phyloP scores from a whole-genome alignment of 2,888 invertebrate genomes.

The Zonitis immaculata region DNA sequence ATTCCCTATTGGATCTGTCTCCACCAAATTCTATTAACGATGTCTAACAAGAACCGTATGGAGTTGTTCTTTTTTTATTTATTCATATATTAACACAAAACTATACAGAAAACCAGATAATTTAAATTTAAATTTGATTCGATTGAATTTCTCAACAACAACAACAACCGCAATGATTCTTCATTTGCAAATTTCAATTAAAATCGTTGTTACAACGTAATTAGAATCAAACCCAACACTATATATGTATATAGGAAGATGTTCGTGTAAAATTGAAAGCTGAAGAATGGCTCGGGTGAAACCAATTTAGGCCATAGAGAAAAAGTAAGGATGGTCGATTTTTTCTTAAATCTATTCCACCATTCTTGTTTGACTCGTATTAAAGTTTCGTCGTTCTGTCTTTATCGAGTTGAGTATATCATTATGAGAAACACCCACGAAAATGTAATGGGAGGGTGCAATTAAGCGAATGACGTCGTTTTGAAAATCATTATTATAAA shows the following conservation, averaged over 20 bases:
- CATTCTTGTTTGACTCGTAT: constrained; percentile 9
- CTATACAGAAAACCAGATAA: too few relatives aligned
- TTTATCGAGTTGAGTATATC: neutral
- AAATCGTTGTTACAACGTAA: constrained; percentile 13
- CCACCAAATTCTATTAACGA: neutral
- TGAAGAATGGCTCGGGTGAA: neutral
- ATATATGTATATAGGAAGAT: too few relatives aligned
- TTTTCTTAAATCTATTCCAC: neutral
- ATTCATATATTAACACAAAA: too few relatives aligned
- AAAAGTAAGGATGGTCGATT: neutral
- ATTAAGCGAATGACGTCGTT: neutral
- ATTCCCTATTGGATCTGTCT: neutral
- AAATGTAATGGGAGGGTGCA: neutral
- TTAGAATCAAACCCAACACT: constrained; percentile 3
- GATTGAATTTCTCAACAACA: neutral
- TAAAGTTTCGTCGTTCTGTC: constrained; percentile 8
- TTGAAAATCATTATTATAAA: neutral
- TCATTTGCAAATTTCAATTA: constrained; percentile 7
- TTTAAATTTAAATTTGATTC: neutral
- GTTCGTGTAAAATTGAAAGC: neutral
- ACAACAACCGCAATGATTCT: neutral
- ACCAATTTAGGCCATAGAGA: neutral
- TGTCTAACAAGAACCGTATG: neutral
- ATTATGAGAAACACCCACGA: neutral
- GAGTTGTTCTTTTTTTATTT: too few relatives aligned